These are phyloP conservation scores for Neodiprion lecontei DNA, from an alignment of 1,140 invertebrate species.

Conservation along the genomic window DNA sequence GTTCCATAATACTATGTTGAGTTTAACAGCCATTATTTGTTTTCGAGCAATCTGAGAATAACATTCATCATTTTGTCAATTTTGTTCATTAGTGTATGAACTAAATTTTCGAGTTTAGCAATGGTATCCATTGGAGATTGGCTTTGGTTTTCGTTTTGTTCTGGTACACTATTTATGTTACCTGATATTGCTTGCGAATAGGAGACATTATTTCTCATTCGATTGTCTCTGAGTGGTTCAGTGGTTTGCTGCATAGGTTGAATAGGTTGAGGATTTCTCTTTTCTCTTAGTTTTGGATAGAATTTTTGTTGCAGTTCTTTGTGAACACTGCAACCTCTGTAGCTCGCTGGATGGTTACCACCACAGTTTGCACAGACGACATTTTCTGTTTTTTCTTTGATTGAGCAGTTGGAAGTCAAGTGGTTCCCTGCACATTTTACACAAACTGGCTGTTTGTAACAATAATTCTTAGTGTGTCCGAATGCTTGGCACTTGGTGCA, in stretches of 20 bases:
- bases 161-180: too few species aligned
- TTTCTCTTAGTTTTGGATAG: background rate
- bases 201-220: background rate
- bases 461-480: slow-evolving; percentile 49
- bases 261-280: background rate
- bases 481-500: slow-evolving; percentile 47
- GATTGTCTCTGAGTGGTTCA: background rate
- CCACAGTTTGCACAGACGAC: slow-evolving; percentile 44
- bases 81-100: background rate
- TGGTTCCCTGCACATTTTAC: slow-evolving; percentile 37
- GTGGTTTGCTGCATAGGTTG: background rate
- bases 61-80: background rate
- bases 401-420: slow-evolving; percentile 4
- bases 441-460: slow-evolving; percentile 35
- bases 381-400: slow-evolving; percentile 34
- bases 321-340: slow-evolving; percentile 39
- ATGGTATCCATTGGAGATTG: background rate
- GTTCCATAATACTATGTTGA: slow-evolving; percentile 25
- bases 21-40: slow-evolving; percentile 6
- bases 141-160: too few species aligned
- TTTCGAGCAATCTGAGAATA: background rate
- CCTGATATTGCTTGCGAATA: too few species aligned
- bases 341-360: slow-evolving; percentile 47
- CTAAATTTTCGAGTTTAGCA: background rate
- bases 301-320: slow-evolving; percentile 26